Evolutionary conservation across 2,797 vertebrate species (phyloP).

Genomic region (Serranus cabrilla): DNA sequence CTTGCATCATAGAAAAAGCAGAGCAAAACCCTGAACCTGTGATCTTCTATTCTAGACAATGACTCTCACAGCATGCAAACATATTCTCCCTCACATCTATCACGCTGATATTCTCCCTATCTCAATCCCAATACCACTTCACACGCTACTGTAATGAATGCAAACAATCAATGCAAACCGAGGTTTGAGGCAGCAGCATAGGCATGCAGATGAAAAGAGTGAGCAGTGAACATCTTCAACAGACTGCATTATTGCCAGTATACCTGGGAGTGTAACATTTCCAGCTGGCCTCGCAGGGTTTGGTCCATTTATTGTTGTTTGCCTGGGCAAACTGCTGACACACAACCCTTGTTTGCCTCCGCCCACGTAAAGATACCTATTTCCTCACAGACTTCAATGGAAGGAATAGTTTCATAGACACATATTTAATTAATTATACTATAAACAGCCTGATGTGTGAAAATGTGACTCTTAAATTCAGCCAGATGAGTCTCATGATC

Average conservation of each 20-base stretch:
- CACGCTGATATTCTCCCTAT: neutral
- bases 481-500: slow-evolving; percentile 27
- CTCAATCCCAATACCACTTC: neutral
- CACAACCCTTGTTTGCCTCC: slow-evolving; percentile 13
- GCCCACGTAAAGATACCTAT: neutral
- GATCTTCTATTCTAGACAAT: neutral
- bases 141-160: neutral
- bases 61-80: neutral
- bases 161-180: neutral
- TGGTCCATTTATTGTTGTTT: slow-evolving; percentile 24
- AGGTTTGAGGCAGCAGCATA: neutral
- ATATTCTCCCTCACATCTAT: neutral
- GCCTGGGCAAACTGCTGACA: slow-evolving; percentile 9
- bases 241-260: neutral
- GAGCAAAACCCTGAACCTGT: neutral
- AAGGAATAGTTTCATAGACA: slow-evolving; percentile 5
- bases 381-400: slow-evolving; percentile 14
- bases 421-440: slow-evolving; percentile 13
- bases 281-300: slow-evolving; percentile 4
- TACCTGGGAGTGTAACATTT: slow-evolving; percentile 15
- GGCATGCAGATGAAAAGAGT: slow-evolving; percentile 10
- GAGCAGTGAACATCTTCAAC: slow-evolving; percentile 9
- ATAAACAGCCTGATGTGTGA: slow-evolving; percentile 29
- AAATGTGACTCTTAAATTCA: slow-evolving; percentile 40
- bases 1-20: neutral